A percentile compares a stretch with the other conserved stretches of the same genome.
Evolutionary conservation across 2,113 vertebrate genomes (phyloP).

Genomic region (Vulpes vulpes): DNA sequence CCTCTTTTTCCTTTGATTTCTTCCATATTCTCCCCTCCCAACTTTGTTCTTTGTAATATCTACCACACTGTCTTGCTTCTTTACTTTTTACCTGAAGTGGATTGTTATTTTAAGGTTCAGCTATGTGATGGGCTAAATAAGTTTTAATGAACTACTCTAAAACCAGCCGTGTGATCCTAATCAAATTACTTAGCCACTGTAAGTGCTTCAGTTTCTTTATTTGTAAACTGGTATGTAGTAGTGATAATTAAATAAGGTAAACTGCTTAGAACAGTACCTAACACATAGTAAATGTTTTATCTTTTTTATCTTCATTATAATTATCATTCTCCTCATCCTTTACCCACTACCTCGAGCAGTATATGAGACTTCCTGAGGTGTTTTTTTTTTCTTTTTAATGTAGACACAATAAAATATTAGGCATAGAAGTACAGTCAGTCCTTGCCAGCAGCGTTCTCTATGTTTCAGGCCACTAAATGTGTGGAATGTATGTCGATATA

Average conservation of each 20-base stretch:
- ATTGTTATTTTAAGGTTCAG: background rate
- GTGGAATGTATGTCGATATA: background rate
- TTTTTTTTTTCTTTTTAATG: background rate
- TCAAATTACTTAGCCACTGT: background rate
- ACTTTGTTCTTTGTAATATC: background rate
- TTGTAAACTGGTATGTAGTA: background rate
- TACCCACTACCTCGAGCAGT: background rate
- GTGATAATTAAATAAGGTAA: conserved; percentile 5
- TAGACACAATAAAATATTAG: background rate
- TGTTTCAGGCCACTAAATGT: background rate
- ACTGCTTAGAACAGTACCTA: background rate
- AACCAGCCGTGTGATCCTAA: background rate
- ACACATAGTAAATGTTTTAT: background rate
- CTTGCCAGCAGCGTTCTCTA: background rate
- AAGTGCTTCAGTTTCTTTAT: background rate
- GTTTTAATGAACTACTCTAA: background rate
- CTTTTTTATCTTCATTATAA: conserved; percentile 21
- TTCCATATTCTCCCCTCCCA: background rate
- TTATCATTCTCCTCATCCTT: conserved; percentile 13
- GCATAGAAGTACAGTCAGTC: background rate
- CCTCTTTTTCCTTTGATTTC: background rate
- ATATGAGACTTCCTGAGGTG: background rate
- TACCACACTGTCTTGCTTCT: background rate
- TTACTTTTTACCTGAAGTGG: background rate
- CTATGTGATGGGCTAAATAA: background rate